Conservation (phyloP, 2,888 invertebrate species). For the Megamerina dolium region DNA sequence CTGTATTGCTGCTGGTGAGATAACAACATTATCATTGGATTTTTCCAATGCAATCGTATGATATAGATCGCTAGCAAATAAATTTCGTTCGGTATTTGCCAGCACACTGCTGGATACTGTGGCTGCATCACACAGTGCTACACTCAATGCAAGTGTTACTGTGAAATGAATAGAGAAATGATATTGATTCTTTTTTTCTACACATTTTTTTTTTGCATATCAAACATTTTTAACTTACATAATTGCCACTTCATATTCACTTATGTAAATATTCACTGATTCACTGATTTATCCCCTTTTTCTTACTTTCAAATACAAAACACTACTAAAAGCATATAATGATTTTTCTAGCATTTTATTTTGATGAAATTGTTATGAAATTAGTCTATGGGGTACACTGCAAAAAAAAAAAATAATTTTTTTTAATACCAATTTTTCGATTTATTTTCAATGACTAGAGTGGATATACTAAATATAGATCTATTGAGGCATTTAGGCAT, state of each 20-base stretch:
- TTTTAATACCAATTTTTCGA: no score
- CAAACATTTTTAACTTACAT: conserved; percentile 24
- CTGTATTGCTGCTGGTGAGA: conserved; percentile 72
- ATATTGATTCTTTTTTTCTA: background rate
- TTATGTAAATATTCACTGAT: no score
- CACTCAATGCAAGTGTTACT: conserved; percentile 10
- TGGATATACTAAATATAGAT: no score
- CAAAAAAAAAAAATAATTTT: no score
- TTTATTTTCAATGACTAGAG: no score
- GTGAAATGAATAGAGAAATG: no score
- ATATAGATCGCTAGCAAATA: conserved; percentile 38
- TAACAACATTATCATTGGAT: conserved; percentile 59
- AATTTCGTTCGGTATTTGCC: conserved; percentile 31
- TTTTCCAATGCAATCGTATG: conserved; percentile 54
- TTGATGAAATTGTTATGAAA: no score
- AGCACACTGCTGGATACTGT: conserved; percentile 17
- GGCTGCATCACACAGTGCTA: conserved; percentile 4
- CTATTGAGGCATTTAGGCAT: no score
- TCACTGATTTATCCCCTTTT: conserved; percentile 7
- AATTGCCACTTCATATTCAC: conserved; percentile 23
- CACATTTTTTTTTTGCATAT: conserved; percentile 5
- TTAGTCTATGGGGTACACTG: no score
- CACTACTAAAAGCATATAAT: conserved; percentile 17
- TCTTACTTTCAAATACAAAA: conserved; percentile 10
- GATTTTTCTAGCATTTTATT: background rate